Conservation (phyloP, 2,888 invertebrate genomes). For the Aphelenchoides bicaudatus region DNA sequence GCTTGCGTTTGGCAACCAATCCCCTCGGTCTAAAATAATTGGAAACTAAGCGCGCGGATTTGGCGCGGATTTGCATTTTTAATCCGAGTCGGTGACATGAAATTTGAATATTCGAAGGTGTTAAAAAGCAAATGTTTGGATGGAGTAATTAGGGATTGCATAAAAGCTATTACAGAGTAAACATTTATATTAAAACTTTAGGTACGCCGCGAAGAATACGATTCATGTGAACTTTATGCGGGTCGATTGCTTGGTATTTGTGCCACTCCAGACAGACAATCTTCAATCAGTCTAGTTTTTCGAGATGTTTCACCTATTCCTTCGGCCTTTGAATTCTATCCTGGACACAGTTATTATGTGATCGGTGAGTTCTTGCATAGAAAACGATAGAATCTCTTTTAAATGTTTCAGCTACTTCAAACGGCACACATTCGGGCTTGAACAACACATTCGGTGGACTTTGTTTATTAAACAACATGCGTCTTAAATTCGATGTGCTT, state of each 20-base stretch:
- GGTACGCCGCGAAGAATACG: conserved; percentile 42
- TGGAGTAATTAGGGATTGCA: too few relatives aligned
- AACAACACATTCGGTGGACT: conserved; percentile 53
- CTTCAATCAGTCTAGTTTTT: conserved; percentile 56
- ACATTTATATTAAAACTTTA: too few relatives aligned
- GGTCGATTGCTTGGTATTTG: conserved; percentile 39
- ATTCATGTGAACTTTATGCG: conserved; percentile 35
- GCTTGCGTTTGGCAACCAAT: too few relatives aligned
- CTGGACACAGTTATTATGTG: conserved; percentile 55
- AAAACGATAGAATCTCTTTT: too few relatives aligned
- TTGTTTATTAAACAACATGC: conserved; percentile 53
- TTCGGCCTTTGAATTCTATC: conserved; percentile 53
- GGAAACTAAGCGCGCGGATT: too few relatives aligned
- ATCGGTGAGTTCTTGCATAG: conserved; percentile 54
- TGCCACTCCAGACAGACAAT: conserved; percentile 34
- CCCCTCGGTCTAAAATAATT: too few relatives aligned
- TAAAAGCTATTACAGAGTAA: too few relatives aligned
- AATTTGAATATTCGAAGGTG: too few relatives aligned
- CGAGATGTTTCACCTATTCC: conserved; percentile 58
- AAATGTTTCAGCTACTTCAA: conserved; percentile 56
- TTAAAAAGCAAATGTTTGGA: too few relatives aligned
- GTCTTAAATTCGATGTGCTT: conserved; percentile 56
- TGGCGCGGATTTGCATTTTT: too few relatives aligned
- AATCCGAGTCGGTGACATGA: too few relatives aligned
- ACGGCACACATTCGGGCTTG: conserved; percentile 49